These are phyloP conservation scores for Pseudomyrmex sp. DNA, from an alignment of 1,140 invertebrate species.

Conservation along the genomic window DNA sequence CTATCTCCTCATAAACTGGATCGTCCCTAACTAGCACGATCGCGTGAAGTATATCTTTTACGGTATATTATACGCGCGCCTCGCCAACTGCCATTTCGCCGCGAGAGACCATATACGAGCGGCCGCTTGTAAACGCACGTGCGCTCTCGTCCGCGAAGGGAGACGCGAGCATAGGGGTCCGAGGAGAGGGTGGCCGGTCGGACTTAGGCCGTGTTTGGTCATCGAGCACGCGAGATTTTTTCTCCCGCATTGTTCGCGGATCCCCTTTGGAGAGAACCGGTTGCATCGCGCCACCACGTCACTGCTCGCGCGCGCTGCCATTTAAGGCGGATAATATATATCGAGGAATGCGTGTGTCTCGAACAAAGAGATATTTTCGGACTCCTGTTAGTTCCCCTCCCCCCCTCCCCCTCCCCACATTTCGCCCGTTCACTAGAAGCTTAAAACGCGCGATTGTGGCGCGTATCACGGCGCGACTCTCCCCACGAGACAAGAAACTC, in stretches of 20 bases:
- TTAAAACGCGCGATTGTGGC: neutral
- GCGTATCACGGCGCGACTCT: neutral
- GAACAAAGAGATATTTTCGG: slow-evolving; percentile 59
- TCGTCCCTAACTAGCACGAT: neutral
- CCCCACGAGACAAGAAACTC: neutral
- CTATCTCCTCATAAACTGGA: neutral
- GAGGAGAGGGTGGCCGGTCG: neutral
- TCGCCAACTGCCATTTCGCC: slow-evolving; percentile 8
- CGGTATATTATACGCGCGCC: neutral
- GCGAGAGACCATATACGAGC: slow-evolving; percentile 33
- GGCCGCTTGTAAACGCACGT: slow-evolving; percentile 36
- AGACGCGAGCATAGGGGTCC: neutral
- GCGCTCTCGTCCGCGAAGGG: slow-evolving; percentile 34
- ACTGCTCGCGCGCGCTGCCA: slow-evolving; percentile 58
- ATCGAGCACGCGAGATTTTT: slow-evolving; percentile 67
- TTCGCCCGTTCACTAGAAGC: neutral
- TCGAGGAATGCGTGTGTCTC: slow-evolving; percentile 57
- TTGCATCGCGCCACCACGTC: slow-evolving; percentile 62
- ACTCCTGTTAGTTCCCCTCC: neutral
- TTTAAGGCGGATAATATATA: slow-evolving; percentile 70
- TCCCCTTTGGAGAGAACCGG: slow-evolving; percentile 63
- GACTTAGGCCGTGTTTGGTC: slow-evolving; percentile 61
- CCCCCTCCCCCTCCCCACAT: no score
- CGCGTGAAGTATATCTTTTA: slow-evolving; percentile 31
- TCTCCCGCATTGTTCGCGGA: slow-evolving; percentile 67